Evolutionary conservation across 2,888 invertebrate genomes (phyloP), one percentile per base, ranked within the genome.

Genomic region (Troglohyphantes excavatus): DNA sequence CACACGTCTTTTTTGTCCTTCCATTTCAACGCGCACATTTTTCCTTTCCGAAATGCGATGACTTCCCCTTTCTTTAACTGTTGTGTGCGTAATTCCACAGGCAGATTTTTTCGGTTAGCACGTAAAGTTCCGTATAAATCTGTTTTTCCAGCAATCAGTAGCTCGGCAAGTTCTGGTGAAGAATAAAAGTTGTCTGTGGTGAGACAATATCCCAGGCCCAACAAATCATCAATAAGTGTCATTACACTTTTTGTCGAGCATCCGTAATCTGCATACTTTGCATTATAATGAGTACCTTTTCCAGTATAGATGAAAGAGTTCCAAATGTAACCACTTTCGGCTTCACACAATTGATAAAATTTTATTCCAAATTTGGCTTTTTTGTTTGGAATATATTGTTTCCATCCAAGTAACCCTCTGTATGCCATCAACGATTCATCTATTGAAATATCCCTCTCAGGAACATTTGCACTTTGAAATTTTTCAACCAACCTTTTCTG

Each of bases 301-400:
- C 88, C 33, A 23, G 73, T 73, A 59, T 83, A 91, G 13, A 91
- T 73, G 13, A 79, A 29, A 0, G 23, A 65, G 27, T 89, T 68
- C 29, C 88, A 70, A 33, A 91, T 81, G 46, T 89, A 91, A n/a
- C 90, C 87, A 23, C 89, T 90, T 21, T 33, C 5, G 2, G 65
- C 63, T 46, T 91, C 91, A 21, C 90, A 89, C 2, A 91, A 21
- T 2, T 89, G 70, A 53, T 76, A 91, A 3, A 79, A 61, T 89
- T 91, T 92, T 2, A 91, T 59, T 21, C 91, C 91, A 65, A 92
- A 92, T 13, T 91, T 17, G 17, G 85, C 90, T 33, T 90, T 46
- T 79, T 92, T 92, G 0, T 68, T 43, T 11, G 91, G 91, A 33
- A 91, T 89, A 65, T 90, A 92, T 73, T 92, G 92, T 23, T 82